phyloP scores from a whole-genome alignment of 2,888 invertebrate genomes.

The Omphaloscelis lunosa region DNA sequence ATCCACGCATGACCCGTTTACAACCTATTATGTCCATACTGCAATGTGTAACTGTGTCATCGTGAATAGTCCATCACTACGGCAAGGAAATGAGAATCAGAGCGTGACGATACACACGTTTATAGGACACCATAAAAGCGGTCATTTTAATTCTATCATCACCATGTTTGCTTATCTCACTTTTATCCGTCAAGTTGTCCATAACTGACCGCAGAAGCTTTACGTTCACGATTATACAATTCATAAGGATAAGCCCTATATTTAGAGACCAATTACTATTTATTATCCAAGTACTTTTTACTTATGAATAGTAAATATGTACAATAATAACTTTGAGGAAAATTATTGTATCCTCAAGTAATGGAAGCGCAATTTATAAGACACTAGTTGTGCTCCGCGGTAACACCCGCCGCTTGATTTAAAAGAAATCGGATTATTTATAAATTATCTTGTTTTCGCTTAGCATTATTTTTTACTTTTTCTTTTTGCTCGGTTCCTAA shows the following conservation, averaged over 20 bases:
- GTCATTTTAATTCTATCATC: conserved; percentile 40
- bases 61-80: conserved; percentile 6
- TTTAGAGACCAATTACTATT: conserved; percentile 49
- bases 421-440: not conserved
- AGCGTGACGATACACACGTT: conserved; percentile 47
- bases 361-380: conserved; percentile 49
- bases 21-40: conserved; percentile 26
- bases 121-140: conserved; percentile 55
- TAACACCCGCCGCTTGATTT: no score
- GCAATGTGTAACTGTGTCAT: conserved; percentile 32
- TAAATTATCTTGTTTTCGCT: not conserved
- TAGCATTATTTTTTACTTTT: not conserved
- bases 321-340: conserved; percentile 51
- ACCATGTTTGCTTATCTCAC: conserved; percentile 31
- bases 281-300: conserved; percentile 43
- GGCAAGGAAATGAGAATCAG: conserved; percentile 54
- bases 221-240: conserved; percentile 53
- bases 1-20: conserved; percentile 38
- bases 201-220: conserved; percentile 31
- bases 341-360: conserved; percentile 44
- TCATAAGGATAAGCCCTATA: conserved; percentile 49
- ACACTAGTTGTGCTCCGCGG: no score
- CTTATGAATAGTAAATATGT: conserved; percentile 42
- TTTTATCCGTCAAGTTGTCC: conserved; percentile 20
- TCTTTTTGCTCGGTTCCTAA: not conserved